Conservation (phyloP, 1,140 invertebrate species). For the Belonocnema kinseyi region DNA sequence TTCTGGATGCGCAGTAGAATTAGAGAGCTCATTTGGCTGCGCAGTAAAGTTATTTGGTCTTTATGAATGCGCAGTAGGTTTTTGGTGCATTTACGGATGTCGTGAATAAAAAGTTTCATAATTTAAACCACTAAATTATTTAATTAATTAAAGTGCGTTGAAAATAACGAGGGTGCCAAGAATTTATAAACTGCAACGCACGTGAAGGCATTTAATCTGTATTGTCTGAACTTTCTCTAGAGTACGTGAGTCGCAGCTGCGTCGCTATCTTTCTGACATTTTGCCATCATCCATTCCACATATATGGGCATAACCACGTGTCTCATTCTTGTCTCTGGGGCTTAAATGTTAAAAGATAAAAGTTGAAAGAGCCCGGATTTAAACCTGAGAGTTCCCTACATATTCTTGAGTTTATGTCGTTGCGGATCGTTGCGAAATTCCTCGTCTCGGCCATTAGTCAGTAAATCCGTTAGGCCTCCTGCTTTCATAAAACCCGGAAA, state of each 20-base stretch:
- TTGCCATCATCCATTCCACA: constrained; percentile 22
- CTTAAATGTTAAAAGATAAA: constrained; percentile 26
- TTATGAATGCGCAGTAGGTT: too few species aligned
- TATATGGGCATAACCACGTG: constrained; percentile 25
- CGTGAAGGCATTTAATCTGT: constrained; percentile 20
- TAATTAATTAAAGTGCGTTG: too few species aligned
- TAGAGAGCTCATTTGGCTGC: too few species aligned
- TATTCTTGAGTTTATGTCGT: constrained; percentile 23
- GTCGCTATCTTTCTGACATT: constrained; percentile 25
- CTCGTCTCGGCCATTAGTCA: constrained; percentile 30
- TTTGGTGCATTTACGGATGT: too few species aligned
- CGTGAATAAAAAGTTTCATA: too few species aligned
- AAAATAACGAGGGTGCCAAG: too few species aligned
- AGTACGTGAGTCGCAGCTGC: constrained; percentile 18
- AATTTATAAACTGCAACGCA: not conserved
- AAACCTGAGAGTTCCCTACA: constrained; percentile 26
- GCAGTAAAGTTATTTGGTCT: too few species aligned
- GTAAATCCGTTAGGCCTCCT: constrained; percentile 8
- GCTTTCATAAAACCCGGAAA: constrained; percentile 14
- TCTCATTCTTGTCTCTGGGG: constrained; percentile 16
- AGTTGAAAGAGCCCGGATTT: constrained; percentile 20
- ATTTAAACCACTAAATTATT: too few species aligned
- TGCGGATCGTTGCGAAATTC: constrained; percentile 28
- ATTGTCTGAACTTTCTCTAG: constrained; percentile 23
- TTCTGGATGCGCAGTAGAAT: too few species aligned